Evolutionary conservation across 2,113 vertebrate genomes (phyloP), one percentile per base, ranked within the genome.

Genomic region (Indri indri): DNA sequence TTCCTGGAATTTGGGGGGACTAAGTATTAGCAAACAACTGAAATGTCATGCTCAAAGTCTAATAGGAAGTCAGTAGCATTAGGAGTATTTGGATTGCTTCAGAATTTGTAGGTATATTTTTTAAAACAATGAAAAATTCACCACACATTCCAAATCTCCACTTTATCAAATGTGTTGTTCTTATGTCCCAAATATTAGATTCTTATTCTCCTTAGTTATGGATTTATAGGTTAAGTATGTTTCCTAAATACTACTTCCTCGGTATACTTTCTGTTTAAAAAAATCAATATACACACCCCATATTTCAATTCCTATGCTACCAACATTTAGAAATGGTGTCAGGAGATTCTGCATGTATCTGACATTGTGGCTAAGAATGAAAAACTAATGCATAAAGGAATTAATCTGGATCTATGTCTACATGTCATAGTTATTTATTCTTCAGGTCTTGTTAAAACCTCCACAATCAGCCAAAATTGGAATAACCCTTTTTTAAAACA

Each of bases 1-100:
- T 84, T 83, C 94, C 81, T 71, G 74, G 79, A 96, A 92, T 92
- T 70, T 40, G 37, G 76, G 89, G 57, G 23, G 63, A 82, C 79
- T 90, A 32, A 85, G 7, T n/a, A 16, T 80, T 34, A 91, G 61
- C 73, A 90, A 94, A 88, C 25, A 65, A 91, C 37, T 27, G 37
- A 95, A 93, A 77, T 27, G 63, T 63, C 77, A 47, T 47, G 71
- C 3, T 74, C 54, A 32, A 34, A 91, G 61, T 40, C 79, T 79
- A 74, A 57, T 6, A 86, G 63, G 42, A 83, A 86, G 57, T 73
- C 17, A 25, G 37, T 17, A 73, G 42, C 11, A 6, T 2, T 54
- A 76, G 34, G 25, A 63, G 23, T 47, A 79, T 63, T 79, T n/a
- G 8, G 74, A 45, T 27, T 81, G 50, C 52, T 79, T 86, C n/a